Evolutionary conservation across 2,797 vertebrate species (phyloP), one percentile per base, ranked within the genome.

Genomic region (Poeciliopsis gracilis): DNA sequence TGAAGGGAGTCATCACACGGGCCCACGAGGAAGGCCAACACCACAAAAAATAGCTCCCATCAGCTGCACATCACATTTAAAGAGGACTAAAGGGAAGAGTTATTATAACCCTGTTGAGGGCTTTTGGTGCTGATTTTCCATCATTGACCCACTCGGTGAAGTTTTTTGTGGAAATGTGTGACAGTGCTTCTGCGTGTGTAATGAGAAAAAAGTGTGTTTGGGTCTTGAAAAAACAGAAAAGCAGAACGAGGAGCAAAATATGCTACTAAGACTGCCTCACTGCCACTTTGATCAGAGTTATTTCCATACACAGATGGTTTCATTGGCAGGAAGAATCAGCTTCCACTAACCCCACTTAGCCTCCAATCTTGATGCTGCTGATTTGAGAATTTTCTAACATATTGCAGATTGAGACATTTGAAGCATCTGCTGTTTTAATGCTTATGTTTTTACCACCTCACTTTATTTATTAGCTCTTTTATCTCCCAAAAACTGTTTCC

Each of bases 1-100:
- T 5, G 63, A 81, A 83, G 82, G 84, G 87, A 88, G 90, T 82
- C 89, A 81, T 90, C 81, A 83, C 76, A 79, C 73, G n/a, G 63
- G 73, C 74, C 87, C 75, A 23, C 77, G 69, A 86, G 89, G 87
- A 88, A 46, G 4, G 53, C 41, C 59, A 16, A 72, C 61, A 73
- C 76, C 43, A 78, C 75, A 84, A 61, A 88, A 91, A 91, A 87
- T 83, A 91, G 85, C 77, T 87, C 76, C 77, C 41, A 79, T 90
- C 84, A 78, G 73, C 84, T 82, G 84, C 77, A 82, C 72, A 82
- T 89, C 80, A 91, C 41, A 74, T 77, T 63, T 45, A 80, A 84
- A 89, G 82, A 70, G 51, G 75, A 76, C 79, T 73, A 47, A 84
- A 61, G 66, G 55, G 84, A 73, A 61, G 47, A 78, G 79, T 75